phyloP scores from a whole-genome alignment of 2,797 vertebrate species.

The Onychomys torridus region DNA sequence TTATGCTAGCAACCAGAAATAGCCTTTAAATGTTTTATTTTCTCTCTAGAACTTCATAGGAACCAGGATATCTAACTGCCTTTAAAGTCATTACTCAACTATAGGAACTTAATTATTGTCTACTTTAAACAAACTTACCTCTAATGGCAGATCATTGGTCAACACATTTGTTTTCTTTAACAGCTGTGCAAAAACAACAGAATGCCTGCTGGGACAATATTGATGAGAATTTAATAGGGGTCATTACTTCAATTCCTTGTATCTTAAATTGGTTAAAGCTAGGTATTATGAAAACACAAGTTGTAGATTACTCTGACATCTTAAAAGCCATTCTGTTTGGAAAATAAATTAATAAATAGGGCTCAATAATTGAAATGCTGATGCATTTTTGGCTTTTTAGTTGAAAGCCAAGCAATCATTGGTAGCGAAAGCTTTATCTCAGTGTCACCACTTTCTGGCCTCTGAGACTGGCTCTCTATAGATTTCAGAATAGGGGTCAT shows the following conservation, averaged over 20 bases:
- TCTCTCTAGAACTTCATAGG: neutral
- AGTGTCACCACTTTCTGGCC: neutral
- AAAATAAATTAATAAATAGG: conserved; percentile 55
- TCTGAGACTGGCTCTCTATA: neutral
- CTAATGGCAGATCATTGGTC: conserved; percentile 7
- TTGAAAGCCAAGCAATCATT: conserved; percentile 27
- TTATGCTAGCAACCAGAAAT: conserved; percentile 24
- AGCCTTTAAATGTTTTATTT: conserved; percentile 26
- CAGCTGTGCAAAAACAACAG: conserved; percentile 36
- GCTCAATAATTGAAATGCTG: conserved; percentile 38
- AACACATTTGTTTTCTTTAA: conserved; percentile 33
- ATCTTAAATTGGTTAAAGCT: conserved; percentile 61
- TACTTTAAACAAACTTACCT: conserved; percentile 8
- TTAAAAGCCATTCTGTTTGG: conserved; percentile 54
- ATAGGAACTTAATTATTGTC: neutral
- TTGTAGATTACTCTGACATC: conserved; percentile 22
- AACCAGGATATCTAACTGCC: neutral
- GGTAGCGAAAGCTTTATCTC: conserved; percentile 10
- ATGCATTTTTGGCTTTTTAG: neutral
- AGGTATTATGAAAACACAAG: neutral
- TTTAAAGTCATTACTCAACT: conserved; percentile 6
- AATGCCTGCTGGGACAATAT: neutral
- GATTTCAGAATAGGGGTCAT: neutral
- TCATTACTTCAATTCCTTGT: conserved; percentile 35
- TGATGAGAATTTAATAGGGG: conserved; percentile 31